Conservation (phyloP, 2,888 invertebrate species). For the Thera britannica region DNA sequence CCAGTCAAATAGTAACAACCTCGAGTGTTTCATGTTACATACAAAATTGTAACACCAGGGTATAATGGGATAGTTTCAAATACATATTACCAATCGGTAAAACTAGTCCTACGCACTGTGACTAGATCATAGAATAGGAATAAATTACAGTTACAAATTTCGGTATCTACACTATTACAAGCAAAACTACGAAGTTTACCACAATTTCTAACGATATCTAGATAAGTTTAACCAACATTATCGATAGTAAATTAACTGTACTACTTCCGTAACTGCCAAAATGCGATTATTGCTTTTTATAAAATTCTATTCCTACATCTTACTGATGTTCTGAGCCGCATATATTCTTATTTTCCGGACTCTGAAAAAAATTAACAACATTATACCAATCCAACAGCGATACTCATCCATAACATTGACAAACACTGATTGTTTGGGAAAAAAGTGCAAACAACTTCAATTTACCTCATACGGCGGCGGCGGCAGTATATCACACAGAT, state of each 20-base stretch:
- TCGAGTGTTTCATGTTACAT: conserved; percentile 47
- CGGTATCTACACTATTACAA: conserved; percentile 64
- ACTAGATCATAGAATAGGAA: conserved; percentile 81
- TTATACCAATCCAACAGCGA: conserved; percentile 46
- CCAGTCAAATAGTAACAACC: conserved; percentile 61
- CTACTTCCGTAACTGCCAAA: conserved; percentile 39
- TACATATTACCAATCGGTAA: conserved; percentile 57
- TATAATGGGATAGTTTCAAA: conserved; percentile 35
- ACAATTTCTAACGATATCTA: conserved; percentile 39
- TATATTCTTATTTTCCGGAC: conserved; percentile 73
- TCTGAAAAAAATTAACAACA: conserved; percentile 63
- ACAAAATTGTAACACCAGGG: conserved; percentile 36
- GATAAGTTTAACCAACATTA: conserved; percentile 24
- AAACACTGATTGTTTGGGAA: conserved; percentile 49
- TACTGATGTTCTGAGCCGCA: conserved; percentile 52
- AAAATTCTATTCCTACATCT: conserved; percentile 23
- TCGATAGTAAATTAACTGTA: conserved; percentile 14
- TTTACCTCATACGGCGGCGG: conserved; percentile 86
- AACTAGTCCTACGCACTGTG: conserved; percentile 79
- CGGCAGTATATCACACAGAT: conserved; percentile 87
- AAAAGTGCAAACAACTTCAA: conserved; percentile 68
- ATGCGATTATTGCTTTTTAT: conserved; percentile 64
- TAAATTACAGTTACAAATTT: conserved; percentile 72
- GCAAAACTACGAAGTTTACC: conserved; percentile 56
- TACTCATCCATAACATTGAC: conserved; percentile 47